Conservation (phyloP, 2,888 invertebrate species). For the Diarsia rubi region DNA sequence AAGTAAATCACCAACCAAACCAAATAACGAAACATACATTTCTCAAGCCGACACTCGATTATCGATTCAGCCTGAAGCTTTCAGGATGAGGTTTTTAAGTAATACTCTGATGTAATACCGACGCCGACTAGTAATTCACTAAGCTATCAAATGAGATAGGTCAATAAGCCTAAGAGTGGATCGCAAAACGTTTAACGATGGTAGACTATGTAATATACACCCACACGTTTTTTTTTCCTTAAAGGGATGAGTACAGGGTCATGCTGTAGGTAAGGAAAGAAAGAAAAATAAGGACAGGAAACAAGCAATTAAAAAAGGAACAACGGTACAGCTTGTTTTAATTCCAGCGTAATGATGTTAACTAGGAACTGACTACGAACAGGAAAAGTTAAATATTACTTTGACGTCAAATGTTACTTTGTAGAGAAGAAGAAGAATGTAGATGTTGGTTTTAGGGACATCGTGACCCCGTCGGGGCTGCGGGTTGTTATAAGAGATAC, state of each 20-base stretch:
- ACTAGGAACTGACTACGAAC: background rate
- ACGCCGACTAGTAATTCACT: constrained; percentile 64
- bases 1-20: constrained; percentile 9
- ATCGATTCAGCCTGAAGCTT: constrained; percentile 29
- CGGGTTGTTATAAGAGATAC: too few species aligned
- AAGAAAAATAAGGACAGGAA: background rate
- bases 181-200: constrained; percentile 68
- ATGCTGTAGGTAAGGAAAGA: background rate
- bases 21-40: constrained; percentile 15
- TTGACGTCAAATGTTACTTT: too few species aligned
- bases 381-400: too few species aligned
- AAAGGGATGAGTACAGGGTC: constrained; percentile 15
- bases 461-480: too few species aligned
- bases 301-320: background rate
- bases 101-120: constrained; percentile 57
- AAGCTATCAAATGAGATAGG: constrained; percentile 68
- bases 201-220: constrained; percentile 56
- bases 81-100: constrained; percentile 46
- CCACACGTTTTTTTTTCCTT: constrained; percentile 51
- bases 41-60: constrained; percentile 17
- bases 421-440: too few species aligned
- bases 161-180: constrained; percentile 67
- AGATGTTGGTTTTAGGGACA: too few species aligned
- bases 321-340: background rate
- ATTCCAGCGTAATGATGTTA: background rate